phyloP scores from a whole-genome alignment of 2,888 invertebrate species.

The Coleophora deauratella region DNA sequence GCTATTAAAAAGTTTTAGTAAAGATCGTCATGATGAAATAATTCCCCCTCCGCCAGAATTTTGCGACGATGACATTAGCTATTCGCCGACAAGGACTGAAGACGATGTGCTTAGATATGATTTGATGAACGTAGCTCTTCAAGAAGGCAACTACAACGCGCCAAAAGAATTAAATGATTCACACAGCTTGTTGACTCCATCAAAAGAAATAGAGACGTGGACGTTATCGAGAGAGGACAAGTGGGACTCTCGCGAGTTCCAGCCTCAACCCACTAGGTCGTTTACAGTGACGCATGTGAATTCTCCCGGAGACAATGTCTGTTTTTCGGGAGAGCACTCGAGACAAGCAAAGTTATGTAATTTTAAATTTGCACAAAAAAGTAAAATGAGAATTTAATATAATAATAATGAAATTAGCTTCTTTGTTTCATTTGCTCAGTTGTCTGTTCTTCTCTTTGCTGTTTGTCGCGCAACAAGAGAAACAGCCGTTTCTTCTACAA shows the following conservation, averaged over 20 bases:
- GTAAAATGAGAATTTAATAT: constrained; percentile 26
- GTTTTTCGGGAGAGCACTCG: constrained; percentile 7
- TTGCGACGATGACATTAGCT: constrained; percentile 22
- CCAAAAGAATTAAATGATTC: background rate
- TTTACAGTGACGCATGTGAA: constrained; percentile 24
- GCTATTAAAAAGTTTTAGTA: constrained; percentile 36
- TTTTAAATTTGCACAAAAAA: constrained; percentile 39
- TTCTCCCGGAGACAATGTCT: constrained; percentile 3
- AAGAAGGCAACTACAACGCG: constrained; percentile 7
- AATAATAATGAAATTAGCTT: background rate
- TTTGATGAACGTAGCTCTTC: background rate
- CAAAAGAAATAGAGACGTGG: constrained; percentile 46
- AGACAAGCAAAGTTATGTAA: constrained; percentile 28
- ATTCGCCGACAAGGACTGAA: constrained; percentile 17
- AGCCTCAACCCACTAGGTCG: constrained; percentile 17
- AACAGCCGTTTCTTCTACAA: too few relatives aligned
- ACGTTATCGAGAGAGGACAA: constrained; percentile 28
- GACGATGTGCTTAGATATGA: background rate
- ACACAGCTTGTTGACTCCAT: constrained; percentile 19
- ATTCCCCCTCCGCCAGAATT: constrained; percentile 52
- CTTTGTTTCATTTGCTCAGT: too few relatives aligned
- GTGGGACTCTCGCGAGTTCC: background rate
- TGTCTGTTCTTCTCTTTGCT: too few relatives aligned
- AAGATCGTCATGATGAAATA: constrained; percentile 25
- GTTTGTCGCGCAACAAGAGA: too few relatives aligned